phyloP scores from a whole-genome alignment of 2,888 invertebrate genomes.

The Hyalella azteca region DNA sequence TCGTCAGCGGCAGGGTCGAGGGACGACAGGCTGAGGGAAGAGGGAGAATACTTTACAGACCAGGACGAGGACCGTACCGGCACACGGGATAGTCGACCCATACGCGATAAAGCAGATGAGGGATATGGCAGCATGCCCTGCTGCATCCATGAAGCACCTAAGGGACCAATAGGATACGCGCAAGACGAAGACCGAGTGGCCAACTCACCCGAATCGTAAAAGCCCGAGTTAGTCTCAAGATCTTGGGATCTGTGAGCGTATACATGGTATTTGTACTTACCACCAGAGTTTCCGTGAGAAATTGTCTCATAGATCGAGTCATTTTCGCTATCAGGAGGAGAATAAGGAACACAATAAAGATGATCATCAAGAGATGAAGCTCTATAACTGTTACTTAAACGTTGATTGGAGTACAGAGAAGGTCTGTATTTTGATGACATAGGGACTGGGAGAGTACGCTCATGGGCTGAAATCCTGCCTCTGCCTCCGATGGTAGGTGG shows the following conservation, averaged over 20 bases:
- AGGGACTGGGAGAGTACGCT: background rate
- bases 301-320: conserved; percentile 37
- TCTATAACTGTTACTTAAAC: background rate
- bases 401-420: background rate
- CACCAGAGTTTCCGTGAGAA: conserved; percentile 41
- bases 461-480: conserved; percentile 11
- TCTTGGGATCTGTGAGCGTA: conserved; percentile 31
- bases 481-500: conserved; percentile 38
- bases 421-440: background rate
- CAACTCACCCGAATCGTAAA: conserved; percentile 56
- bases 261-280: conserved; percentile 47
- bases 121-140: conserved; percentile 45
- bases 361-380: background rate
- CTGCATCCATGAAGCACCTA: conserved; percentile 58
- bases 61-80: conserved; percentile 6
- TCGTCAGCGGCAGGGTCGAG: conserved; percentile 60
- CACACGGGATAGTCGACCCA: conserved; percentile 42
- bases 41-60: conserved; percentile 28
- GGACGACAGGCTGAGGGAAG: conserved; percentile 58
- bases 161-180: conserved; percentile 58
- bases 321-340: background rate
- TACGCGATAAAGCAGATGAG: conserved; percentile 45
- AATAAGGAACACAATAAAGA: conserved; percentile 6
- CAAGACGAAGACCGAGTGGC: conserved; percentile 56
- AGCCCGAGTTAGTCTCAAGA: conserved; percentile 33